Percentiles rank a stretch among this genome's conserved stretches.
Conservation (phyloP, 2,797 vertebrate species). For the Cossypha caffra region DNA sequence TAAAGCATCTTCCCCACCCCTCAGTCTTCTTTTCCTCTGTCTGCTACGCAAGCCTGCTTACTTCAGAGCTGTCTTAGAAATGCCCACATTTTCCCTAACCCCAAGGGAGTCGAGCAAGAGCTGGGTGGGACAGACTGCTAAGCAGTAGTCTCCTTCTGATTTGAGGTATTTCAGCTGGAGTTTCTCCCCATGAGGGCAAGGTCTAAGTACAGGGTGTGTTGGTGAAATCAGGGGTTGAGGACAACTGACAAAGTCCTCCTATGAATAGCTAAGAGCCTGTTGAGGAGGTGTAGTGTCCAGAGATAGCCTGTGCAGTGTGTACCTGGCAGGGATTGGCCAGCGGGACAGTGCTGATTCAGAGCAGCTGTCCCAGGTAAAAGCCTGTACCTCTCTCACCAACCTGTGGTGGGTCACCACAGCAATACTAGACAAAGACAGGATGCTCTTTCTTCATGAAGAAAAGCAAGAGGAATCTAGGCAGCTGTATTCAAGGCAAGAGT, state of each 20-base stretch:
- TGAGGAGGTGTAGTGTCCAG: not conserved
- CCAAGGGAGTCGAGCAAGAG: not conserved
- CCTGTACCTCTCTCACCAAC: not conserved
- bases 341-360: fast-evolving
- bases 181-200: not conserved
- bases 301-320: fast-evolving
- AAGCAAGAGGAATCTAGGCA: not conserved
- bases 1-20: not conserved
- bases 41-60: not conserved
- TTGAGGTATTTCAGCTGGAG: not conserved
- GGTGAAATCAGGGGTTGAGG: not conserved
- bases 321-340: not conserved
- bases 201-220: not conserved
- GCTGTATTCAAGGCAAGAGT: not conserved
- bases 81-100: not conserved
- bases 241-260: not conserved
- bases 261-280: not conserved
- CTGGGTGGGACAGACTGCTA: not conserved
- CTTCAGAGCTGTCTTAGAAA: not conserved
- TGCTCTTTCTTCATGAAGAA: not conserved
- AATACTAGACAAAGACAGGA: not conserved
- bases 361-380: not conserved
- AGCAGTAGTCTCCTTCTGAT: not conserved
- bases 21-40: not conserved
- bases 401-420: not conserved